These are phyloP conservation scores for Scophthalmus maximus DNA, from an alignment of 2,113 vertebrate species.

Conservation along the genomic window DNA sequence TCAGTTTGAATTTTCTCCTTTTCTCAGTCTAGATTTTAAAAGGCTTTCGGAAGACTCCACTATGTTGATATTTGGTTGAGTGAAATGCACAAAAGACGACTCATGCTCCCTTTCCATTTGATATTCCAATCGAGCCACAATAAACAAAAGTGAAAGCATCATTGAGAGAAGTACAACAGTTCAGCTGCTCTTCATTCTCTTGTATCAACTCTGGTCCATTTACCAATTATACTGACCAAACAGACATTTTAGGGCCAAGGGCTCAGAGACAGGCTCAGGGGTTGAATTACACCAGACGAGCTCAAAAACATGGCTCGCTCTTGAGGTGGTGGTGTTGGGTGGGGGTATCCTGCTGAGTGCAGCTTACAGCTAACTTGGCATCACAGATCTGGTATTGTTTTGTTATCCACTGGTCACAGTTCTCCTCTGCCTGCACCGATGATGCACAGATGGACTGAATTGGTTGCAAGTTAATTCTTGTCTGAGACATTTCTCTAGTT, in stretches of 20 bases:
- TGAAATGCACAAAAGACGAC: conserved; percentile 32
- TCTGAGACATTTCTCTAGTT: background rate
- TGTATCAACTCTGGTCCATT: conserved; percentile 74
- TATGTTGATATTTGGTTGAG: conserved; percentile 61
- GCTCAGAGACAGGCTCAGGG: conserved; percentile 38
- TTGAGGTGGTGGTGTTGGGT: background rate
- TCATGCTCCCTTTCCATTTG: conserved; percentile 44
- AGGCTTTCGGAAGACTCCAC: conserved; percentile 37
- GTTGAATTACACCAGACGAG: conserved; percentile 57
- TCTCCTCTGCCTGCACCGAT: background rate
- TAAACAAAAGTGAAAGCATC: conserved; percentile 68
- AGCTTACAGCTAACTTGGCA: conserved; percentile 26
- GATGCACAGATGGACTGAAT: conserved; percentile 13
- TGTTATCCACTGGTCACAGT: conserved; percentile 17
- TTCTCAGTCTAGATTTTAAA: conserved; percentile 38
- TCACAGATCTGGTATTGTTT: conserved; percentile 15
- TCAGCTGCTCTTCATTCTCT: conserved; percentile 76
- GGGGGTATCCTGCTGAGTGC: conserved; percentile 3
- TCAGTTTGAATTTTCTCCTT: conserved; percentile 32
- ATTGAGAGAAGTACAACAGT: conserved; percentile 37
- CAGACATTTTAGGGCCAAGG: conserved; percentile 52
- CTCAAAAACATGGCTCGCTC: conserved; percentile 34
- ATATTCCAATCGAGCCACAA: conserved; percentile 60
- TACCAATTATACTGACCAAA: conserved; percentile 73
- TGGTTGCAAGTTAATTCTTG: background rate